Conservation (phyloP, 2,113 vertebrate genomes). For the Ornithorhynchus anatinus region DNA sequence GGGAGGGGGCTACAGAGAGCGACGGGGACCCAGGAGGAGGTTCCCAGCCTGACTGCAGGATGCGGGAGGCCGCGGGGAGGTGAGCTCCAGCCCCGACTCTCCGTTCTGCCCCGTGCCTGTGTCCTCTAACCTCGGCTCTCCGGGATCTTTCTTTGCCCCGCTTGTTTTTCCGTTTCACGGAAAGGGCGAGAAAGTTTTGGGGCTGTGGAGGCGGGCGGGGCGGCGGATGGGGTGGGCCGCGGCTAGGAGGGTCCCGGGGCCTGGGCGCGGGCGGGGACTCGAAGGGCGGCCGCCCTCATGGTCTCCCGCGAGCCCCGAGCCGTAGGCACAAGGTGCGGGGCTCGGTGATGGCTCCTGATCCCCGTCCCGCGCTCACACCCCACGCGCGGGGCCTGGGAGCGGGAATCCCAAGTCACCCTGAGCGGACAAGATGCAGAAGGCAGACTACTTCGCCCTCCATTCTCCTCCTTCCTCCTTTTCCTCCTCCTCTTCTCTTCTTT, state of each 20-base stretch:
- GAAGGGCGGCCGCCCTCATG: background rate
- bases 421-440: too few relatives aligned
- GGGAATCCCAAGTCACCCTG: background rate
- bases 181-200: slow-evolving; percentile 47
- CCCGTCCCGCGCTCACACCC: slow-evolving; percentile 20
- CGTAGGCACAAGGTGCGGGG: slow-evolving; percentile 34
- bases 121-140: slow-evolving; percentile 47
- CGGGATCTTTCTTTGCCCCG: slow-evolving; percentile 58
- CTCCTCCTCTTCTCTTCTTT: background rate
- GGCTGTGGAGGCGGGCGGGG: slow-evolving; percentile 43
- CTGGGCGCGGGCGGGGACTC: slow-evolving; percentile 26
- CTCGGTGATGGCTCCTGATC: background rate
- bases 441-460: background rate
- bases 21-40: too few relatives aligned
- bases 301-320: slow-evolving; percentile 11
- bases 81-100: slow-evolving; percentile 16
- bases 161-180: slow-evolving; percentile 52
- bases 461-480: slow-evolving; percentile 9
- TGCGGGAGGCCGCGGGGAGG: background rate
- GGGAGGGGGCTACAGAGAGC: too few relatives aligned
- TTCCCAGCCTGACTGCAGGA: too few relatives aligned
- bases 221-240: slow-evolving; percentile 18
- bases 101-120: slow-evolving; percentile 50
- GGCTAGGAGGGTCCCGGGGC: slow-evolving; percentile 44
- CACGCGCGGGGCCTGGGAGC: background rate